Conservation (phyloP, 2,113 vertebrate genomes). For the Mesitornis unicolor region DNA sequence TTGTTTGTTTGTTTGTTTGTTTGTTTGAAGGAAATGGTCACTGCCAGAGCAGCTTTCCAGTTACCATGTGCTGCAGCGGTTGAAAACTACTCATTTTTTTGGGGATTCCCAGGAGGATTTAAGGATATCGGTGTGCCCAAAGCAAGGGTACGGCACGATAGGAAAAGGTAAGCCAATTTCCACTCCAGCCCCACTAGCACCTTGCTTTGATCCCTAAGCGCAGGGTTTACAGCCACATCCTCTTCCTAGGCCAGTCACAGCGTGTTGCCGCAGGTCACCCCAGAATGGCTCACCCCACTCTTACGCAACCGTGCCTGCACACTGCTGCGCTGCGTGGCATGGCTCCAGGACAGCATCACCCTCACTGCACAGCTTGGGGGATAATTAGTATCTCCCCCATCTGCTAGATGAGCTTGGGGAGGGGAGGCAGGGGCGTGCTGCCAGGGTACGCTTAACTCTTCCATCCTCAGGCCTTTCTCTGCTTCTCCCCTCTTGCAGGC, state of each 20-base stretch:
- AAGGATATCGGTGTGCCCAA: not conserved
- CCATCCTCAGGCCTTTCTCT: not conserved
- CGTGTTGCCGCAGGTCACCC: rapidly evolving
- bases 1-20: not conserved
- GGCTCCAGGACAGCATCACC: conserved; percentile 1
- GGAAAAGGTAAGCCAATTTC: not conserved
- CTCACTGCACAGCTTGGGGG: not conserved
- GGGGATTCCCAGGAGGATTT: not conserved
- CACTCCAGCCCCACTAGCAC: rapidly evolving
- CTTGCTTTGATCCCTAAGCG: not conserved
- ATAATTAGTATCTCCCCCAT: conserved; percentile 61
- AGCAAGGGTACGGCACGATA: rapidly evolving
- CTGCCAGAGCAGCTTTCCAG: not conserved
- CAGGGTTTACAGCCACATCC: not conserved
- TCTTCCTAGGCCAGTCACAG: not conserved
- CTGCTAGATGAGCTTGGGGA: conserved; percentile 32
- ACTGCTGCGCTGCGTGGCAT: not conserved
- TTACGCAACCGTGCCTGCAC: rapidly evolving
- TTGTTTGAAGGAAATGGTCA: not conserved
- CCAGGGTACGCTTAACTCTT: conserved; percentile 51
- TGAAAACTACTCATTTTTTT: not conserved
- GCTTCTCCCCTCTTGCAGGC: not conserved
- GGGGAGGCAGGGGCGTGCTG: not conserved
- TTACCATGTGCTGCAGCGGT: not conserved
- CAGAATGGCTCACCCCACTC: rapidly evolving